Base-by-base conservation (phyloP, 2,113 vertebrate genomes). In the Cyprinodon brontotheroides region DNA sequence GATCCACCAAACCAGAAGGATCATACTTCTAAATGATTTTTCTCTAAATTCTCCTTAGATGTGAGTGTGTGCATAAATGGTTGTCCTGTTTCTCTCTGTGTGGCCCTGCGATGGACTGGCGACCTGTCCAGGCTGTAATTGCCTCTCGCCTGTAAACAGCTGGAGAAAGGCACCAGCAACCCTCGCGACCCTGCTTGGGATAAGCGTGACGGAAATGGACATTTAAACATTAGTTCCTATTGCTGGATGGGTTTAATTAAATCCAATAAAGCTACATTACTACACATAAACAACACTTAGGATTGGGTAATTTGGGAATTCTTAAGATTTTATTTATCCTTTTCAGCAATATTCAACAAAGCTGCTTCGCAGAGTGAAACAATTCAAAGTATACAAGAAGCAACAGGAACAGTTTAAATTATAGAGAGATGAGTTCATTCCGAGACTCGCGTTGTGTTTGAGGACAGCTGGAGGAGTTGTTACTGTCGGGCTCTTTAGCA, bases 401-500 rank as follows among this genome's bases (percentile, higher is more conserved):
- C 74, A 87, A 64, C 67, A 39, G 65, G 73, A 86, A 76, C 39
- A 72, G 61, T 83, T 91, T 90, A 91, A 91, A 81, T 93, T 87
- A 87, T 60, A 39, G 65, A 77, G 80, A 70, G 5, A 77, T 0
- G 29, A 57, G 68, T 61, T 11, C 4, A 9, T 41, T 41, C 41
- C 5, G 41, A 41, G 41, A 50, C n/a, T 39, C 41, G 63, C 48
- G 70, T 60, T n/a, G 60, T 10, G 13, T 68, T 72, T 72, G 4
- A 20, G 68, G 45, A 38, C 40, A 59, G 41, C 8, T 4, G 68
- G 53, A 74, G 65, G 37, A 41, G 50, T 39, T 1, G 41, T 15
- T 6, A 38, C 6, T 43, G 0, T 61, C 62, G 3, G n/a, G 43
- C 29, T 86, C 92, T 95, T 97, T 94, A 98, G 94, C 98, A 99